phyloP scores from a whole-genome alignment of 2,888 invertebrate species.

The Drosophila meridiana region DNA sequence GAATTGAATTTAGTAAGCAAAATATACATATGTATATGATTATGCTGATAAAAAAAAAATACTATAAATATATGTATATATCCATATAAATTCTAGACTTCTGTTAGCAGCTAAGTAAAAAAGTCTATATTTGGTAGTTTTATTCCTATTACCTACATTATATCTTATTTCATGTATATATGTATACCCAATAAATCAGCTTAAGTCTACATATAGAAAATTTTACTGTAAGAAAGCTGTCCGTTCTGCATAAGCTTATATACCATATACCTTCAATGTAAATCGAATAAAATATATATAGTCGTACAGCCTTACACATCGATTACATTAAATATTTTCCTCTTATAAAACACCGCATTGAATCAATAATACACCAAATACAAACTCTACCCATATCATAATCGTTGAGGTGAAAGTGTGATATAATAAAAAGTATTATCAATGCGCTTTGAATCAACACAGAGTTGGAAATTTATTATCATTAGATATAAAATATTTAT shows the following conservation, averaged over 20 bases:
- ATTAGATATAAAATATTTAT: slow-evolving; percentile 53
- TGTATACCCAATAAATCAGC: neutral
- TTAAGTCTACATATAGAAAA: neutral
- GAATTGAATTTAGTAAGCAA: neutral
- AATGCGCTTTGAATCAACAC: slow-evolving; percentile 43
- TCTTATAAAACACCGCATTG: neutral
- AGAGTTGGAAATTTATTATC: slow-evolving; percentile 53
- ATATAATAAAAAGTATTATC: slow-evolving; percentile 55
- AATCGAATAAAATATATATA: neutral
- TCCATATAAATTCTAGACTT: too few species aligned
- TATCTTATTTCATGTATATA: too few species aligned
- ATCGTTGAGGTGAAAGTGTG: slow-evolving; percentile 63
- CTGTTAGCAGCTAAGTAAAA: too few species aligned
- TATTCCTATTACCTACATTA: too few species aligned
- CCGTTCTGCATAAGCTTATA: neutral
- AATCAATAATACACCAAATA: neutral
- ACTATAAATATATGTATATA: too few species aligned
- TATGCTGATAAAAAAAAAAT: neutral
- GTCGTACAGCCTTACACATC: neutral
- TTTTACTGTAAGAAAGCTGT: neutral
- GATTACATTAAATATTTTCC: neutral
- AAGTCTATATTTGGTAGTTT: too few species aligned
- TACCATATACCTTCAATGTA: neutral
- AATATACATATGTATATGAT: too few species aligned
- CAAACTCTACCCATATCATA: neutral